Percentiles rank a stretch among this genome's conserved stretches.
Conservation (phyloP, 2,888 invertebrate species). For the Rhyacophila evoluta region DNA sequence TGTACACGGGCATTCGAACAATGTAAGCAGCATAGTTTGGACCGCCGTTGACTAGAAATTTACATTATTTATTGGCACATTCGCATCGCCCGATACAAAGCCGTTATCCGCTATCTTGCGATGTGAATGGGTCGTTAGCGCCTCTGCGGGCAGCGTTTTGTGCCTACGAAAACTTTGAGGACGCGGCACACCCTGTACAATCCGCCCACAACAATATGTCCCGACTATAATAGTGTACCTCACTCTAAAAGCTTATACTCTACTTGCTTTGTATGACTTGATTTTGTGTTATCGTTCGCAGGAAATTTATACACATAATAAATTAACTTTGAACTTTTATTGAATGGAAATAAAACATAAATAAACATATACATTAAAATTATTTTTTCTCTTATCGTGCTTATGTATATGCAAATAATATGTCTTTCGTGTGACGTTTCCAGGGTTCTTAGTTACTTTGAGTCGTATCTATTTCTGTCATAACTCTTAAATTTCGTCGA, state of each 20-base stretch:
- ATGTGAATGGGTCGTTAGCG: conserved; percentile 48
- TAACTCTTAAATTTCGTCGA: too few relatives aligned
- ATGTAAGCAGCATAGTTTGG: conserved; percentile 29
- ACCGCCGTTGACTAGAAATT: conserved; percentile 43
- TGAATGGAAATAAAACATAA: too few relatives aligned
- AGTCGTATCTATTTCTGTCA: too few relatives aligned
- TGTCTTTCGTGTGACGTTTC: too few relatives aligned
- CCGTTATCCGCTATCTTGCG: conserved; percentile 47
- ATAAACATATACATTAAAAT: too few relatives aligned
- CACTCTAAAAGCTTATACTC: background rate
- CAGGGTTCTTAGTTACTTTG: too few relatives aligned
- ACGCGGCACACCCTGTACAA: background rate
- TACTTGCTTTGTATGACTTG: background rate
- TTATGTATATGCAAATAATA: too few relatives aligned
- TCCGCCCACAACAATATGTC: conserved; percentile 28
- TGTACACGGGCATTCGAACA: conserved; percentile 8
- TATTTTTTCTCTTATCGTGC: too few relatives aligned
- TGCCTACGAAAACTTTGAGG: conserved; percentile 20
- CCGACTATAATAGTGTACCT: background rate
- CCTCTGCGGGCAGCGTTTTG: conserved; percentile 31
- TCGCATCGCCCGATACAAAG: conserved; percentile 48
- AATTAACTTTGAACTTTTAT: too few relatives aligned
- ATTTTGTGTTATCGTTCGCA: too few relatives aligned
- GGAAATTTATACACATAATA: too few relatives aligned
- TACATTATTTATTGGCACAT: conserved; percentile 49